Evolutionary conservation across 1,140 invertebrate genomes (phyloP).

Genomic region (Zaprionus camerounensis): DNA sequence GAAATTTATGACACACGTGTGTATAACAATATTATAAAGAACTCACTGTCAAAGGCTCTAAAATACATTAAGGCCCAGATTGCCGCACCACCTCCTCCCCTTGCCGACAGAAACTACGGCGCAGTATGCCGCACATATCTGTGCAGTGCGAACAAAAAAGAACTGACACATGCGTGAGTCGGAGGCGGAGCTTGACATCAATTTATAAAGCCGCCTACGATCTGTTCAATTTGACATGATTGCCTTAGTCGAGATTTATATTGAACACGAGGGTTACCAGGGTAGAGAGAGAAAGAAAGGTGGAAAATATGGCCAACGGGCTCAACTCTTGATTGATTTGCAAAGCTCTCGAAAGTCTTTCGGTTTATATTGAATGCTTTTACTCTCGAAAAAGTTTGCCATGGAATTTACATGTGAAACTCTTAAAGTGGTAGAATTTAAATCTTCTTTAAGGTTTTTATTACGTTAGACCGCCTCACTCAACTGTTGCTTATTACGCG

Average conservation of each 20-base stretch:
- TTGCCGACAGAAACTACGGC: constrained; percentile 9
- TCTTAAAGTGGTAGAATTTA: neutral
- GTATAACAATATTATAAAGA: constrained; percentile 34
- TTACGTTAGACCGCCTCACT: neutral
- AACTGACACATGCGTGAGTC: constrained; percentile 7
- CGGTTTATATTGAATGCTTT: neutral
- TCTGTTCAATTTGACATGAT: constrained; percentile 74
- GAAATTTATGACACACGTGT: constrained; percentile 62
- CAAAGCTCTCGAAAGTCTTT: neutral
- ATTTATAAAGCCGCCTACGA: constrained; percentile 48
- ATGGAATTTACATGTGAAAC: neutral
- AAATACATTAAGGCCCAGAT: constrained; percentile 52
- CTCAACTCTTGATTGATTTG: constrained; percentile 32
- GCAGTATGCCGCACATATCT: constrained; percentile 1
- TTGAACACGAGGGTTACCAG: constrained; percentile 17
- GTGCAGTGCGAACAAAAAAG: neutral
- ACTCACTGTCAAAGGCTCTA: constrained; percentile 50
- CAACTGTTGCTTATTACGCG: constrained; percentile 1
- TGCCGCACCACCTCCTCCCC: neutral
- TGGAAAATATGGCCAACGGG: constrained; percentile 8
- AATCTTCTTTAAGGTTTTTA: neutral
- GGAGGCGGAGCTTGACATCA: constrained; percentile 27
- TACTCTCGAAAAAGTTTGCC: neutral
- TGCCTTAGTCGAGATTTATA: constrained; percentile 68
- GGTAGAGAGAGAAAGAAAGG: neutral